Conservation (phyloP, 64 coral and sea anemone species). For the Montipora cactus region DNA sequence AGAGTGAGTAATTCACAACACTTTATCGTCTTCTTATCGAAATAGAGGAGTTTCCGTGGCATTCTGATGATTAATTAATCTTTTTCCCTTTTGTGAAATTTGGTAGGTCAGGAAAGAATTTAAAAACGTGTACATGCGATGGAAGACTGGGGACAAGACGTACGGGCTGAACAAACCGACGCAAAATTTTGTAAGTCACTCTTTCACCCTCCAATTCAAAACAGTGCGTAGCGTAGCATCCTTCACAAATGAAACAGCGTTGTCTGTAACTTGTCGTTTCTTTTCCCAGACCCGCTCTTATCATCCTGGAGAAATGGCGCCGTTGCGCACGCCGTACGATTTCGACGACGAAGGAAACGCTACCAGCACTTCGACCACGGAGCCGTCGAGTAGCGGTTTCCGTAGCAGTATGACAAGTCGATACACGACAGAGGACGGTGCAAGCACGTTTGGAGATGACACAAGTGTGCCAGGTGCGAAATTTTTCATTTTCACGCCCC, state of each 20-base stretch:
- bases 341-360: conserved; percentile 88
- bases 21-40: not conserved
- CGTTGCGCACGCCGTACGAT: conserved; percentile 79
- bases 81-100: not conserved
- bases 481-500: not conserved
- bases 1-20: conserved; percentile 58
- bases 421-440: conserved; percentile 67
- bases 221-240: too few relatives aligned
- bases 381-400: conserved; percentile 78
- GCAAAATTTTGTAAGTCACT: conserved; percentile 90
- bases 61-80: not conserved
- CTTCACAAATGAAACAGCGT: not conserved
- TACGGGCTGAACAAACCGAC: conserved; percentile 87
- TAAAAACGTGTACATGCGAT: conserved; percentile 94
- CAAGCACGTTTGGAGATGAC: conserved; percentile 44
- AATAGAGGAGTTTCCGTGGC: not conserved
- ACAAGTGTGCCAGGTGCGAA: conserved; percentile 68
- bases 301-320: conserved; percentile 83
- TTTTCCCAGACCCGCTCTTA: conserved; percentile 83
- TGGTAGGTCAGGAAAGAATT: conserved; percentile 91
- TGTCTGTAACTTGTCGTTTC: not conserved
- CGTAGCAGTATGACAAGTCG: conserved; percentile 83
- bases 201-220: too few relatives aligned
- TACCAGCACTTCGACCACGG: conserved; percentile 78
- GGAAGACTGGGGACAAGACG: conserved; percentile 98